phyloP scores from a whole-genome alignment of 2,797 vertebrate genomes.

The Epinephelus malabaricus region DNA sequence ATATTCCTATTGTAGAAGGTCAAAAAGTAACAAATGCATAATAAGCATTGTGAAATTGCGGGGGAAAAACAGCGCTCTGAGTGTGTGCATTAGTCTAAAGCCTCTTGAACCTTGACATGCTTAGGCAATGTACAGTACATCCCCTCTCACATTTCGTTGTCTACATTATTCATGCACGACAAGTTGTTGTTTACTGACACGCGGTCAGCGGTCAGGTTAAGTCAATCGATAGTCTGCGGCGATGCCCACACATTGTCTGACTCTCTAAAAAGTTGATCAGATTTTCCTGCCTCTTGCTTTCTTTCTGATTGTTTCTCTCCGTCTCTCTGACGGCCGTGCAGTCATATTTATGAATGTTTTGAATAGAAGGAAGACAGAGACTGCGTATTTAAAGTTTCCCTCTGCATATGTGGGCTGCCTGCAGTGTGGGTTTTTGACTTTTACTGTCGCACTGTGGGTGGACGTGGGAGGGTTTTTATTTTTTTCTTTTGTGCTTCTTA shows the following conservation, averaged over 20 bases:
- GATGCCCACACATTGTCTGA: constrained; percentile 6
- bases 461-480: not conserved
- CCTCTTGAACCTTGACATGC: not conserved
- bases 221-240: constrained; percentile 23
- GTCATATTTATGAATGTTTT: constrained; percentile 1
- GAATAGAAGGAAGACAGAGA: not conserved
- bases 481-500: not conserved
- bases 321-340: not conserved
- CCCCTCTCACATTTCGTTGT: not conserved
- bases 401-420: constrained; percentile 6
- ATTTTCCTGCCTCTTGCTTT: not conserved
- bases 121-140: not conserved
- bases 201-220: constrained; percentile 14
- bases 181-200: constrained; percentile 29
- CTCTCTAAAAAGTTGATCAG: constrained; percentile 16
- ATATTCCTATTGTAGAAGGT: not conserved
- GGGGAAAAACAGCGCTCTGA: not conserved
- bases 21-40: not conserved
- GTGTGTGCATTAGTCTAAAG: not conserved
- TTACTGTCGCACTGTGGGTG: constrained; percentile 8
- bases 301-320: not conserved
- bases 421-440: constrained; percentile 11
- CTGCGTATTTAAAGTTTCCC: not conserved
- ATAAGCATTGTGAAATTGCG: not conserved
- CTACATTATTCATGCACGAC: constrained; percentile 26